Evolutionary conservation across 2,888 invertebrate species (phyloP).

Genomic region (Drosophila greeni): DNA sequence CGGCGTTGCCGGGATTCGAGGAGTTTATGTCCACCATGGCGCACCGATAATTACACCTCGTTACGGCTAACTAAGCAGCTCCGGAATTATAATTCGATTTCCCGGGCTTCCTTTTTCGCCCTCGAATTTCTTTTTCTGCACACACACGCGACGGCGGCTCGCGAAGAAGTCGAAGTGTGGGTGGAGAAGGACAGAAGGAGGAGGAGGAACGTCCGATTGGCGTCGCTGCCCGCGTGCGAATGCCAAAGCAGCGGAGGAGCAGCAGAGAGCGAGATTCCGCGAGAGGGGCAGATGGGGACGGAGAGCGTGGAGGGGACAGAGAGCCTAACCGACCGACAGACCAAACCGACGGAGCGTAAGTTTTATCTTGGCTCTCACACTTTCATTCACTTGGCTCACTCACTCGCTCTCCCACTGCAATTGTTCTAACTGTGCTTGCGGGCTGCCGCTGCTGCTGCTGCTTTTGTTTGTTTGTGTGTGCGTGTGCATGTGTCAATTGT

Average conservation of each 20-base stretch:
- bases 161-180: conserved; percentile 4
- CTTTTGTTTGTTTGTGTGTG: not conserved
- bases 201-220: conserved; percentile 30
- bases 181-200: conserved; percentile 5
- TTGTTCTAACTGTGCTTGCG: conserved; percentile 28
- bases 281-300: conserved; percentile 3
- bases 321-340: not conserved
- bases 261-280: conserved; percentile 18
- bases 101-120: conserved; percentile 54
- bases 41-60: conserved; percentile 6
- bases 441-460: conserved; percentile 1
- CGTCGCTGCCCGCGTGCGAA: conserved; percentile 33
- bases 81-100: conserved; percentile 12
- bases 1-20: conserved; percentile 22
- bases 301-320: conserved; percentile 1
- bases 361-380: conserved; percentile 28
- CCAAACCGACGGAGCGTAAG: conserved; percentile 6
- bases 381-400: conserved; percentile 17
- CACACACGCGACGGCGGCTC: conserved; percentile 8
- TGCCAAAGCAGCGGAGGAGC: conserved; percentile 16
- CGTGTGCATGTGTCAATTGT: conserved; percentile 23
- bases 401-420: conserved; percentile 23
- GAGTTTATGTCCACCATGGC: conserved; percentile 28
- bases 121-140: not conserved
- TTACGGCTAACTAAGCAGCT: conserved; percentile 3